Conservation (phyloP, 2,888 invertebrate species). For the Eumacrocentrus americanus region DNA sequence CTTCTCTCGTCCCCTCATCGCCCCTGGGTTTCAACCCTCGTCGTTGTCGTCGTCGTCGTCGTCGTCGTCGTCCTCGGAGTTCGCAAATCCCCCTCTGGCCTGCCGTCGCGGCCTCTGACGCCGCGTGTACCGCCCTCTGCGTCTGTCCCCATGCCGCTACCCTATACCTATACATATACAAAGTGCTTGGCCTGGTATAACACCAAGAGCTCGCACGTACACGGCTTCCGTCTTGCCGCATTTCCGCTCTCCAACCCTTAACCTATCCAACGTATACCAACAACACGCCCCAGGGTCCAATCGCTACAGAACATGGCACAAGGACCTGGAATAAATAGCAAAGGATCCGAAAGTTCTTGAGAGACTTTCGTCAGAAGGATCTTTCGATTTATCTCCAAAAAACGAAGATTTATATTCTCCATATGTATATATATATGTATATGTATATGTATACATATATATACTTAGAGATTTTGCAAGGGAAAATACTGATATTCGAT, state of each 20-base stretch:
- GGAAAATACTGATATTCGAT: constrained; percentile 13
- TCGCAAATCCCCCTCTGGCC: constrained; percentile 20
- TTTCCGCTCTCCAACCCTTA: constrained; percentile 54
- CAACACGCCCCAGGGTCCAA: constrained; percentile 43
- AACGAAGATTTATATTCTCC: not conserved
- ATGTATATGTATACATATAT: not conserved
- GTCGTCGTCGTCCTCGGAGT: constrained; percentile 29
- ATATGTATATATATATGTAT: constrained; percentile 2
- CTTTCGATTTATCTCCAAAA: too few species aligned
- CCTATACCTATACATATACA: not conserved
- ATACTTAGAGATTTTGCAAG: not conserved
- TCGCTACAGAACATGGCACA: constrained; percentile 11
- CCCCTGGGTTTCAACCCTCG: constrained; percentile 33
- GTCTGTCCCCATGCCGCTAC: not conserved
- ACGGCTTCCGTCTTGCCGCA: constrained; percentile 48
- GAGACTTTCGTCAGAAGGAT: constrained; percentile 1
- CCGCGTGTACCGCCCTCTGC: constrained; percentile 32
- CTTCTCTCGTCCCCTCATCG: constrained; percentile 22
- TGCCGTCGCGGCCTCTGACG: constrained; percentile 17
- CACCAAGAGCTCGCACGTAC: constrained; percentile 32
- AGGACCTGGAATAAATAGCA: constrained; percentile 18
- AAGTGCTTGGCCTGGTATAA: not conserved
- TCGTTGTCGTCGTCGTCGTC: constrained; percentile 29
- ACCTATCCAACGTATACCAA: constrained; percentile 46
- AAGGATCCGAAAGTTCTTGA: constrained; percentile 23